Base-by-base conservation (phyloP, 2,113 vertebrate species). In the zebrafish (Danio rerio) region DNA sequence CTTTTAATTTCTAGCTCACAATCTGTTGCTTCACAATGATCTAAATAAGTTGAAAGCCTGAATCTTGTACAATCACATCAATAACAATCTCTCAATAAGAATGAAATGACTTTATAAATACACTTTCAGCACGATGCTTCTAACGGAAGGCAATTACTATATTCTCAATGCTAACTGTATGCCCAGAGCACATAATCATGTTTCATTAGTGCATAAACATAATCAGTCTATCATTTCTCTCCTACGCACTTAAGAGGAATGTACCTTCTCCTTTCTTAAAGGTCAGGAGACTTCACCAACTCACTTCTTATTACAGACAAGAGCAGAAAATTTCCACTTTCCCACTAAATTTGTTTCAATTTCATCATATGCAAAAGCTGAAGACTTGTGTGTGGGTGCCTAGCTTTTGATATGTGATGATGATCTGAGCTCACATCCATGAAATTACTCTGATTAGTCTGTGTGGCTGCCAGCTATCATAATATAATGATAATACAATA, bases 181-280 rank as follows among this genome's bases (percentile, higher is more conserved):
- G 52, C 18, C 47, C 20, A 55, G 4, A 61, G 63, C 53, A 65
- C 76, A 65, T 66, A 78, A 78, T 65, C 47, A 12, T 49, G 76
- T 47, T 66, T 79, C 61, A 66, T 79, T 66, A 79, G 62, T 15
- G 47, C 15, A 31, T 45, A 12, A 78, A 63, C 45, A 52, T 16
- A 85, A 80, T 80, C 63, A 83, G 73, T 76, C 81, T 78, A 77
- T 55, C 52, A 52, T 45, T 71, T 80, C 59, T 56, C 47, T 61
- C 53, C 79, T 52, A 53, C 82, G 53, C 74, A 78, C 20, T 66
- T 13, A 56, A 58, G 16, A 55, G 31, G 8, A 63, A 58, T 75
- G 55, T 49, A 81, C 76, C 42, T 83, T 68, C 76, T 31, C n/a
- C 73, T 76, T 80, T 69, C 77, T 63, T 75, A 86, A 86, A 86